Conservation (phyloP, 2,113 vertebrate genomes). For the Prinia subflava region DNA sequence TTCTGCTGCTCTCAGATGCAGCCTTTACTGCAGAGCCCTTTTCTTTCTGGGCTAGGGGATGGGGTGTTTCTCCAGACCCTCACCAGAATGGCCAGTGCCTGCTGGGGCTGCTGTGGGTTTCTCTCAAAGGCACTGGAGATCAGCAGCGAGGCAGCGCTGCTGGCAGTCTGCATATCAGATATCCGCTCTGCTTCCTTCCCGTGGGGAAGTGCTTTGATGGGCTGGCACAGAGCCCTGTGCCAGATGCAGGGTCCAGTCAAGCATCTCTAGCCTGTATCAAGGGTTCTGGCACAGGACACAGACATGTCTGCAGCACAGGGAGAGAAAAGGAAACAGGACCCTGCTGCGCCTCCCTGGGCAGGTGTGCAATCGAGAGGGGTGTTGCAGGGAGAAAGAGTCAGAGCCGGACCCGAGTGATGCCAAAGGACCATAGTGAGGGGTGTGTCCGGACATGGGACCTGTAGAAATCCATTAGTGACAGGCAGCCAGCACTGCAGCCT, state of each 20-base stretch:
- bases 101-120: background rate
- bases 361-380: background rate
- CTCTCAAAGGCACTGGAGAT: background rate
- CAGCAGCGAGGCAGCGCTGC: background rate
- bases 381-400: background rate
- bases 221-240: background rate
- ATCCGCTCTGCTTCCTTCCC: background rate
- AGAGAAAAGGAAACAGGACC: background rate
- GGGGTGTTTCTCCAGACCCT: background rate
- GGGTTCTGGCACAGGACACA: background rate
- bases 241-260: background rate
- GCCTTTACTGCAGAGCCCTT: background rate
- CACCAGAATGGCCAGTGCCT: background rate
- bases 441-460: background rate
- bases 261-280: background rate
- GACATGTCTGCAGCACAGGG: rapidly evolving
- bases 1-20: background rate
- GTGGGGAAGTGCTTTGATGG: background rate
- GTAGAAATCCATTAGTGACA: background rate
- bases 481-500: background rate
- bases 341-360: background rate
- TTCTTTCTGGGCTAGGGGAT: background rate
- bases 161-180: background rate
- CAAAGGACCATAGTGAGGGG: background rate
- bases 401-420: background rate